Conservation (phyloP, 2,797 vertebrate species). For the Euphonia xanthogaster region DNA sequence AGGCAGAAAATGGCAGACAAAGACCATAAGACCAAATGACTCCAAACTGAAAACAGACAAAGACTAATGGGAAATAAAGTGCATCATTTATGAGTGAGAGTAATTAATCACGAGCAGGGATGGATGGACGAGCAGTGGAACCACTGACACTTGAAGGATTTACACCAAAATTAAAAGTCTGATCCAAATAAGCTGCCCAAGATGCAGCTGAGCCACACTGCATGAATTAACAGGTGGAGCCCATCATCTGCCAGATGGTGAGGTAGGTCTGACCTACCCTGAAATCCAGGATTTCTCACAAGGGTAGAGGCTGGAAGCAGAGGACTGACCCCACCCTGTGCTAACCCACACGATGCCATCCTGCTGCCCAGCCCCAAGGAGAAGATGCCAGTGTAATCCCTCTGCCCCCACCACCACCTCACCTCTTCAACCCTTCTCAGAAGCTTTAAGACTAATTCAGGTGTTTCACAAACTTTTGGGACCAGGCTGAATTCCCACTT, state of each 20-base stretch:
- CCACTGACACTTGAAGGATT: background rate
- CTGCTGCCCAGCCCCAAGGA: background rate
- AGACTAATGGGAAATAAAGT: background rate
- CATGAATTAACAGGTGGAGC: background rate
- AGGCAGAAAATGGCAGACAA: background rate
- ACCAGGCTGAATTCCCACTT: background rate
- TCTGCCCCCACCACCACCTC: background rate
- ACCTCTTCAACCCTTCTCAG: background rate
- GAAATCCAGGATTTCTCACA: background rate
- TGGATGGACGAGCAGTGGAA: background rate
- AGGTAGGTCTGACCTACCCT: accelerated
- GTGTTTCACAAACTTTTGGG: background rate
- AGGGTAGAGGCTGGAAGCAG: background rate
- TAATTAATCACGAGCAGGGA: background rate
- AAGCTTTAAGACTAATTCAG: background rate
- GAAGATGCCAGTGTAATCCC: background rate
- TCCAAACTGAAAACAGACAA: background rate
- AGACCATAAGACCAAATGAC: background rate
- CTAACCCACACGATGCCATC: accelerated
- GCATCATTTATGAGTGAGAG: background rate
- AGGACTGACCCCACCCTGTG: background rate
- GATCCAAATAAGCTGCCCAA: background rate
- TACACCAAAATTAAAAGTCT: background rate
- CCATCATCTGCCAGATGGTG: background rate
- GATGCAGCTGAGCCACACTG: background rate